Conservation (phyloP, 2,797 vertebrate species). For the Hipposideros larvatus region DNA sequence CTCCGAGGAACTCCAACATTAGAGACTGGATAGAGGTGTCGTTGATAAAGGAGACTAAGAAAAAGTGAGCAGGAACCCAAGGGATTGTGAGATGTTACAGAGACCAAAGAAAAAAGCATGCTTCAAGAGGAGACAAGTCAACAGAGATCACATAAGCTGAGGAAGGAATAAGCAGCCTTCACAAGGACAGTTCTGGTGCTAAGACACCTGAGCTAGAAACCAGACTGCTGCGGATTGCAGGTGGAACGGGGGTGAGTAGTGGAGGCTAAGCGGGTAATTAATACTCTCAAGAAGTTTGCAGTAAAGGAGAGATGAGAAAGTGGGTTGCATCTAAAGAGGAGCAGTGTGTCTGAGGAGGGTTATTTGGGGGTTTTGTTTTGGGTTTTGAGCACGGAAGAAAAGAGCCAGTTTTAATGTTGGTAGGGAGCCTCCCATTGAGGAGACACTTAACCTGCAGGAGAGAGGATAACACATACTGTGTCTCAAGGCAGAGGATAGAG, state of each 20-base stretch:
- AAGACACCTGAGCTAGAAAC: neutral
- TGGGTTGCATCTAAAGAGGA: neutral
- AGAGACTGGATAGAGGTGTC: neutral
- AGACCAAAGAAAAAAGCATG: neutral
- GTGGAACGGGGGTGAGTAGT: neutral
- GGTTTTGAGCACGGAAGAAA: neutral
- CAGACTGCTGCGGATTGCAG: rapidly evolving
- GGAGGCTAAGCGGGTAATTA: neutral
- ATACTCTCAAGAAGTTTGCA: neutral
- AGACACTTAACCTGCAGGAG: neutral
- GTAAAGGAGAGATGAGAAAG: neutral
- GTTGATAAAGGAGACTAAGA: neutral
- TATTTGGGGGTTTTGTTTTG: neutral
- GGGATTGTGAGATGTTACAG: neutral
- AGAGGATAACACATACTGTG: rapidly evolving
- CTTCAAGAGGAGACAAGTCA: neutral
- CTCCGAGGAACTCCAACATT: neutral
- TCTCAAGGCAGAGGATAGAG: neutral
- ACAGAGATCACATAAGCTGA: neutral
- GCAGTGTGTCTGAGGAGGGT: neutral
- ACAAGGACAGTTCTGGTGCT: neutral
- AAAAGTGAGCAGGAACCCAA: neutral
- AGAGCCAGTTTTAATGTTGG: neutral
- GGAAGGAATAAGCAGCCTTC: neutral
- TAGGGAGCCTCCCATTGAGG: neutral